phyloP scores from a whole-genome alignment of 2,113 vertebrate species.

The Tylochromis polylepis region DNA sequence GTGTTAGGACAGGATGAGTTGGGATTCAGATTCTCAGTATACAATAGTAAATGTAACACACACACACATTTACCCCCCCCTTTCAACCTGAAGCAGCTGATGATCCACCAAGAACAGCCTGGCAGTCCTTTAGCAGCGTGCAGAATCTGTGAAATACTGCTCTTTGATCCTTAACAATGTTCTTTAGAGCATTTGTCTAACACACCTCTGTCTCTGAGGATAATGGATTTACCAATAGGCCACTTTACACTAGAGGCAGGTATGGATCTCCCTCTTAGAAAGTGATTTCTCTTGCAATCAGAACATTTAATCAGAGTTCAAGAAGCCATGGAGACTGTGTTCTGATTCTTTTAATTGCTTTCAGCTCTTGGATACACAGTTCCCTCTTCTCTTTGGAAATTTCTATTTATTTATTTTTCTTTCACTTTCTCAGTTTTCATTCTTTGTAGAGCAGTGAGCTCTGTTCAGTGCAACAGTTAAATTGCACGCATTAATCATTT shows the following conservation, averaged over 20 bases:
- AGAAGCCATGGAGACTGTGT: slow-evolving; percentile 27
- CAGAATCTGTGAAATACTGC: not conserved
- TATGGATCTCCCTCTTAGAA: slow-evolving; percentile 15
- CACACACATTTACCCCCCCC: not conserved
- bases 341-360: slow-evolving; percentile 67
- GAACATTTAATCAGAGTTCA: slow-evolving; percentile 58
- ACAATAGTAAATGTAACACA: not conserved
- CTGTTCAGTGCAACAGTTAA: slow-evolving; percentile 42
- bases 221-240: slow-evolving; percentile 43
- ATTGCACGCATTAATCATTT: slow-evolving; percentile 68
- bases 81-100: not conserved
- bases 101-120: not conserved
- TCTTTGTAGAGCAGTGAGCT: slow-evolving; percentile 44
- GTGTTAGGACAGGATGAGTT: not conserved
- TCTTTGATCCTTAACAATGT: slow-evolving; percentile 16
- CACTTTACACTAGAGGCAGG: slow-evolving; percentile 30
- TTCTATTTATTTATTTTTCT: slow-evolving; percentile 50
- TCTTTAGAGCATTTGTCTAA: not conserved
- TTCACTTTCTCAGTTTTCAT: slow-evolving; percentile 10
- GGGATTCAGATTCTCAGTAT: not conserved
- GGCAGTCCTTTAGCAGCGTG: not conserved
- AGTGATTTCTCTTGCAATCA: slow-evolving; percentile 39
- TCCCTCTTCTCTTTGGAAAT: slow-evolving; percentile 50
- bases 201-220: slow-evolving; percentile 8
- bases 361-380: slow-evolving; percentile 41